Base-by-base conservation (phyloP, 2,113 vertebrate species). In the Leucopsar rothschildi region DNA sequence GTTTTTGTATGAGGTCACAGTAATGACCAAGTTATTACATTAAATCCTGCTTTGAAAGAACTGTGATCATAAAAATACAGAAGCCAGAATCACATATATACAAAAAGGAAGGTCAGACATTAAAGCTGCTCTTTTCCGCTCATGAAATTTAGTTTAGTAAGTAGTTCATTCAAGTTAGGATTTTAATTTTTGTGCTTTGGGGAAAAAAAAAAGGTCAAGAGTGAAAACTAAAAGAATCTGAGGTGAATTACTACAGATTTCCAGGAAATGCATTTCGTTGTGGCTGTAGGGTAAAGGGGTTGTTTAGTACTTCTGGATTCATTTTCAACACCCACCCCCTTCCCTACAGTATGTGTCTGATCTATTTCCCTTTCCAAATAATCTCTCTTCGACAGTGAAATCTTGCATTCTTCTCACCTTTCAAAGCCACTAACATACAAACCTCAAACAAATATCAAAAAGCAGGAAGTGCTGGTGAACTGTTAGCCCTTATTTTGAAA, bases 401-500 rank as follows among this genome's bases (percentile, higher is more conserved):
- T 69, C 60, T 70, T 37, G n/a, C 37, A 56, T 82, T 91, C 50
- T 79, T 68, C 70, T 85, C 0, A 0, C 14, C 22, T 80, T 88
- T 90, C 28, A 81, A 81, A 96, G 79, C 42, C 56, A 45, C 60
- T 75, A 55, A 81, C 39, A 39, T 39, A 39, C 39, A 39, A 39
- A 39, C n/a, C 25, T 59, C 60, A 80, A 68, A 86, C 57, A 82
- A 69, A 44, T 15, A 70, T 15, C 31, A 68, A 88, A 86, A 95
- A 84, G 50, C 78, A 91, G 37, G n/a, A 77, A 94, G 60, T 61
- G 66, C 60, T 22, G 39, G 49, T 60, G 56, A 94, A 90, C 42
- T 18, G 35, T 35, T 84, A 91, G 71, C 77, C 93, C 56, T 88
- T 81, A 76, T 72, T 91, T 83, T 84, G 92, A 89, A 96, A 94